phyloP scores from a whole-genome alignment of 2,113 vertebrate species.

The Zosterops pallidus region DNA sequence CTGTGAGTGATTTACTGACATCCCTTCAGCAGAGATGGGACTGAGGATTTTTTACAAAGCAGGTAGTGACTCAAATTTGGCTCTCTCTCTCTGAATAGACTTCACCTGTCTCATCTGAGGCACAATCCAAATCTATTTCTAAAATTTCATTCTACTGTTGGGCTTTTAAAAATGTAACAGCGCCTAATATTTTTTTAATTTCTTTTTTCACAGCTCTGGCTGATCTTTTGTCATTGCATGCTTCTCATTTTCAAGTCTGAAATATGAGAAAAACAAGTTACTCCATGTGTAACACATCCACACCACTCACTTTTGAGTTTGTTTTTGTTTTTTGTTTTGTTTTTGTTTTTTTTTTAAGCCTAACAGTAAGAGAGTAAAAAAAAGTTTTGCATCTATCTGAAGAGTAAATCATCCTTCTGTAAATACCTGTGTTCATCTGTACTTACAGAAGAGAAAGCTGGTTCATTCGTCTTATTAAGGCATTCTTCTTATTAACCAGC shows the following conservation, averaged over 20 bases:
- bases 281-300: background rate
- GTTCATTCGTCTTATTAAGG: slow-evolving; percentile 96
- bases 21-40: background rate
- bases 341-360: background rate
- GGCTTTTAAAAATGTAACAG: background rate
- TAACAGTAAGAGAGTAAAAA: background rate
- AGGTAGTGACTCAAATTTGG: background rate
- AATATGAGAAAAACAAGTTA: background rate
- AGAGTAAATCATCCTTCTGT: background rate
- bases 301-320: background rate
- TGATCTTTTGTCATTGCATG: background rate
- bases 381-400: background rate
- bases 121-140: background rate
- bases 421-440: background rate
- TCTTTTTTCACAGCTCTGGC: background rate
- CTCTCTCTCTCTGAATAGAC: background rate
- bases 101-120: background rate
- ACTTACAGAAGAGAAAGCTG: slow-evolving; percentile 98
- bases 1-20: background rate
- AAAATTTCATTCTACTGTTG: background rate
- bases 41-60: background rate
- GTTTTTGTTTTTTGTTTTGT: background rate
- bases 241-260: slow-evolving; percentile 21
- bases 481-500: slow-evolving; percentile 99
- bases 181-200: background rate